Evolutionary conservation across 1,140 invertebrate genomes (phyloP), one percentile per base, ranked within the genome.

Genomic region (Dendroctonus valens): DNA sequence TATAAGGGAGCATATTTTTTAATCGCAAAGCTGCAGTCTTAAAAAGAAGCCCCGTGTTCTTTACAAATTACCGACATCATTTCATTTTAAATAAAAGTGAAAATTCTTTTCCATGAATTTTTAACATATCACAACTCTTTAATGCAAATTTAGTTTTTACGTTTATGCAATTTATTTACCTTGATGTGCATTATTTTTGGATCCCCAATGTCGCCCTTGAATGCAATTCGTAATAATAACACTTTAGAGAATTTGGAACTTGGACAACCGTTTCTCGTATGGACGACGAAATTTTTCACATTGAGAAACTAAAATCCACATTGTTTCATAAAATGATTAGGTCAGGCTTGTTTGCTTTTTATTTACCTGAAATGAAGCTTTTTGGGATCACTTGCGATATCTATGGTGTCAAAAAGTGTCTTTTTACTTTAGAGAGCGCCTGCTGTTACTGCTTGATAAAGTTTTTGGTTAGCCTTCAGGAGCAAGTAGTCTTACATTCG

Each of bases 211-310:
- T 50, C 0, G 12, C 59, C 57, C 42, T 61, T 55, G 49, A 62
- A 62, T 42, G 57, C 15, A 46, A 67, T 53, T 59, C 15, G 49
- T 69, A 69, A 26, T 48, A 69, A 59, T 62, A n/a, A 69, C 8
- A 61, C 68, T 26, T 54, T 44, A 3, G 52, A 12, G 26, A 40
- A 57, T n/a, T 49, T 57, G 9, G 62, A 65, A 5, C 37, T 44
- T 26, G 39, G 15, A 11, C 15, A 5, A 58, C 52, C 7, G 5
- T 3, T 50, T 65, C 62, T 58, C 54, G 57, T 12, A 49, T 57
- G 6, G 52, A 52, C 7, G 0, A 41, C 7, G 37, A 57, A 65
- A 3, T 42, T 2, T 2, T 57, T 44, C 3, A 49, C 44, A 7
- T n/a, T 60, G 41, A 66, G 12, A 66, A 61, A 66, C 58, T 69